Percentiles rank a stretch among this genome's conserved stretches.
These are phyloP conservation scores for Pardalotus punctatus DNA, from an alignment of 2,113 vertebrate species.

Conservation along the genomic window DNA sequence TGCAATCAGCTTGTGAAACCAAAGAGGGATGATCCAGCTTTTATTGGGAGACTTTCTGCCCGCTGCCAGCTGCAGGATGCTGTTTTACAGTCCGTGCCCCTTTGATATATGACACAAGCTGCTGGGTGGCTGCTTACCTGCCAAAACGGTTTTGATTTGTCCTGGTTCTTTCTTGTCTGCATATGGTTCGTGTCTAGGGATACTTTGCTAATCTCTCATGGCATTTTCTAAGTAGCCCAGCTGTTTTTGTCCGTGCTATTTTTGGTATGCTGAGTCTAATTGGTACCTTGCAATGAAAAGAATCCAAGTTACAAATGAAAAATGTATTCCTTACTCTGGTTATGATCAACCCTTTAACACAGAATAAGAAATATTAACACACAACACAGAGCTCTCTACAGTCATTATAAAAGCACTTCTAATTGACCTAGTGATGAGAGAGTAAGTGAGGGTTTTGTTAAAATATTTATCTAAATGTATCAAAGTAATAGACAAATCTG, in stretches of 20 bases:
- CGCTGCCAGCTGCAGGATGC: neutral
- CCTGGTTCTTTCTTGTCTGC: slow-evolving; percentile 22
- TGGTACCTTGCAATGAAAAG: neutral
- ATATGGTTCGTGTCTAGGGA: neutral
- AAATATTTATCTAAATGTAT: neutral
- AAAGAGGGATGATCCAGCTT: slow-evolving; percentile 3
- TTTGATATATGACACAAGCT: slow-evolving; percentile 64
- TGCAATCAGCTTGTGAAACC: slow-evolving; percentile 42
- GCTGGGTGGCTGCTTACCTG: slow-evolving; percentile 46
- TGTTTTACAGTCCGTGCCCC: slow-evolving; percentile 49
- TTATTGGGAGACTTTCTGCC: slow-evolving; percentile 51
- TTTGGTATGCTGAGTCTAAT: neutral
- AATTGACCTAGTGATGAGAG: neutral
- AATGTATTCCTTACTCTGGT: neutral
- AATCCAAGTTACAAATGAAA: neutral
- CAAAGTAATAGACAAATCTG: neutral
- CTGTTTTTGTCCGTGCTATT: neutral
- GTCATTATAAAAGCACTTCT: neutral
- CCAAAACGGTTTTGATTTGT: slow-evolving; percentile 13
- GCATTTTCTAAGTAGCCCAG: neutral
- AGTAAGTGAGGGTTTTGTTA: neutral
- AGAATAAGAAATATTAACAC: neutral
- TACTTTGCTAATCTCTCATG: neutral
- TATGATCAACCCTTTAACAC: neutral
- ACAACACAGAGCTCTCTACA: neutral